Evolutionary conservation across 2,113 vertebrate genomes (phyloP).

Genomic region (Tachycineta bicolor): DNA sequence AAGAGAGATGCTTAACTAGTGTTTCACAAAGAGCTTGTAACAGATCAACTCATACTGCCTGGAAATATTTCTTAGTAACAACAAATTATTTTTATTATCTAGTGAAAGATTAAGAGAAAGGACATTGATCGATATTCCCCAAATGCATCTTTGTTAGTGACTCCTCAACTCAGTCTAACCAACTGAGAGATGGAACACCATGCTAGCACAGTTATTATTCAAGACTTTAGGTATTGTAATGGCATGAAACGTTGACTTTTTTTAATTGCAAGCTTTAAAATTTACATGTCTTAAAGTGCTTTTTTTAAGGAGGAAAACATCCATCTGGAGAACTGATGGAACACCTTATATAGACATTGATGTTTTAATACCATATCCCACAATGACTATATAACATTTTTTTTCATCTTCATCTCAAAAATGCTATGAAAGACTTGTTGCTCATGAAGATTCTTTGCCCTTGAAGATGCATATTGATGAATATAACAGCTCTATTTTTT

Average conservation of each 20-base stretch:
- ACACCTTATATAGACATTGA: background rate
- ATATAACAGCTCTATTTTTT: conserved; percentile 35
- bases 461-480: conserved; percentile 40
- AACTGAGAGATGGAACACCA: background rate
- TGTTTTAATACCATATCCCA: background rate
- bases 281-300: background rate
- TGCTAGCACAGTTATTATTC: background rate
- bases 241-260: background rate
- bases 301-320: background rate
- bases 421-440: background rate
- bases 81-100: background rate
- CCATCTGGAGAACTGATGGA: background rate
- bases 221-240: background rate
- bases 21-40: background rate
- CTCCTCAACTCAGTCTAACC: background rate
- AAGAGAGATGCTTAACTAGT: background rate
- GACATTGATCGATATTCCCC: background rate
- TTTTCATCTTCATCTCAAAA: conserved; percentile 3
- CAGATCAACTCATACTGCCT: background rate
- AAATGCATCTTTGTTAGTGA: background rate
- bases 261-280: background rate
- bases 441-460: background rate
- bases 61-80: background rate
- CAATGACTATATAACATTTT: background rate
- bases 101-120: background rate